Evolutionary conservation across 2,888 invertebrate genomes (phyloP), one percentile per base, ranked within the genome.

Genomic region (Drosophila maculinotata): DNA sequence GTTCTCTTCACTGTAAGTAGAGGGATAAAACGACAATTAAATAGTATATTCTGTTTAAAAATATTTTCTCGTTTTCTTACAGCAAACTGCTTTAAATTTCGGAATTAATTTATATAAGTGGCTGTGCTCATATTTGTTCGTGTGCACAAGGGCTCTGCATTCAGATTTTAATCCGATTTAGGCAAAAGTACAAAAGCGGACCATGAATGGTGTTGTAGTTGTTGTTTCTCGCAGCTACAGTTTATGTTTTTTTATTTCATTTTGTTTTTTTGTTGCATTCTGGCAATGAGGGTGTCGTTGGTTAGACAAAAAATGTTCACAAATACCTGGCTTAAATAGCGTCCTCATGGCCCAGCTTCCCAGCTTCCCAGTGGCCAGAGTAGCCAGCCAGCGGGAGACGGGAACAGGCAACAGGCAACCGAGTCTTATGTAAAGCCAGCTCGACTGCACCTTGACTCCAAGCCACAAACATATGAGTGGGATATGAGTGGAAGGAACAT

Each of bases 151-250:
- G 49, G 45, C 42, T 41, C 26, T 36, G 36, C 38, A 51, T 53
- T 20, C 25, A 15, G 31, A 9, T 42, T 65, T 53, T 69, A 73
- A 73, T 69, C 74, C 69, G 74, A 64, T 69, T 73, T 54, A 6
- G 54, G 35, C 9, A 51, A 42, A 26, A 26, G 7, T 48, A 12
- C 45, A 65, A 54, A 49, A 38, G 31, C 15, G 17, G 36, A 42
- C 36, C 51, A 51, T 33, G 28, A 65, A 69, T 45, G 35, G 49
- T 60, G 56, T 58, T 54, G 15, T 30, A n/a, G 28, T 15, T 35
- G 30, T 58, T 33, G 9, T 48, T 28, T 6, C 20, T 8, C n/a
- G 31, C 33, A 28, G 35, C 36, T 25, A 4, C 26, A 45, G 20
- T 45, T 17, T 42, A 26, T 14, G 5, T n/a, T 1, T 36, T 26